Percentiles rank a stretch among this genome's conserved stretches.
phyloP scores from a whole-genome alignment of 2,797 vertebrate genomes.

The Chelmon rostratus region DNA sequence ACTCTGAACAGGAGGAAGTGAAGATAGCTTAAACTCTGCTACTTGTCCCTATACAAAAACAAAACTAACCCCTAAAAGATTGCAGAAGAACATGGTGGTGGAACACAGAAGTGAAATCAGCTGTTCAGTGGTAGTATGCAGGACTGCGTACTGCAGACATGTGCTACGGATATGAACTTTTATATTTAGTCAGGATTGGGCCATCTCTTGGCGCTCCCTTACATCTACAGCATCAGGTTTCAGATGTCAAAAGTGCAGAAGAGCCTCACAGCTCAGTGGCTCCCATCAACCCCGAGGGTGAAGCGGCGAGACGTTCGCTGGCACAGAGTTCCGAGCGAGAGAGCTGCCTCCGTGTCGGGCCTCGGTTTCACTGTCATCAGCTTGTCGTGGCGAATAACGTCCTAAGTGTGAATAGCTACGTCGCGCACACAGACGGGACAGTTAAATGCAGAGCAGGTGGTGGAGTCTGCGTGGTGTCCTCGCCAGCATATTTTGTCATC shows the following conservation, averaged over 20 bases:
- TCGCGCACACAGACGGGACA: neutral
- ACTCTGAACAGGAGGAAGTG: neutral
- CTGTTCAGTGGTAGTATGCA: neutral
- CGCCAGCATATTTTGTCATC: slow-evolving; percentile 65
- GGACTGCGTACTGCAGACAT: slow-evolving; percentile 50
- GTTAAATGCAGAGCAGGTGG: slow-evolving; percentile 68
- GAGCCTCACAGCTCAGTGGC: slow-evolving; percentile 36
- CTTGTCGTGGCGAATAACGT: slow-evolving; percentile 53
- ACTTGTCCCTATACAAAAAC: neutral
- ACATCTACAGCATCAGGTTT: slow-evolving; percentile 70
- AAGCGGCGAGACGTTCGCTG: slow-evolving; percentile 12
- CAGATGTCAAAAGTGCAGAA: slow-evolving; percentile 53
- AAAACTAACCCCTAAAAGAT: neutral
- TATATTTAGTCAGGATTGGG: slow-evolving; percentile 79
- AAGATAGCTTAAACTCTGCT: neutral
- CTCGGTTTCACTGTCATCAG: slow-evolving; percentile 50
- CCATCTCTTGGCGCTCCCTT: slow-evolving; percentile 32
- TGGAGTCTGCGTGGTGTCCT: slow-evolving; percentile 49
- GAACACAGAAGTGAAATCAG: slow-evolving; percentile 16
- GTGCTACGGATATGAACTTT: slow-evolving; percentile 61
- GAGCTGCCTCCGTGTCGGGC: slow-evolving; percentile 30
- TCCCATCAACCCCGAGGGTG: slow-evolving; percentile 19
- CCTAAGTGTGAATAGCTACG: slow-evolving; percentile 43
- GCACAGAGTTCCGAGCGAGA: slow-evolving; percentile 6
- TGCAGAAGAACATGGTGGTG: neutral